Conservation (phyloP, 2,797 vertebrate genomes). For the Enteromius anoplus region DNA sequence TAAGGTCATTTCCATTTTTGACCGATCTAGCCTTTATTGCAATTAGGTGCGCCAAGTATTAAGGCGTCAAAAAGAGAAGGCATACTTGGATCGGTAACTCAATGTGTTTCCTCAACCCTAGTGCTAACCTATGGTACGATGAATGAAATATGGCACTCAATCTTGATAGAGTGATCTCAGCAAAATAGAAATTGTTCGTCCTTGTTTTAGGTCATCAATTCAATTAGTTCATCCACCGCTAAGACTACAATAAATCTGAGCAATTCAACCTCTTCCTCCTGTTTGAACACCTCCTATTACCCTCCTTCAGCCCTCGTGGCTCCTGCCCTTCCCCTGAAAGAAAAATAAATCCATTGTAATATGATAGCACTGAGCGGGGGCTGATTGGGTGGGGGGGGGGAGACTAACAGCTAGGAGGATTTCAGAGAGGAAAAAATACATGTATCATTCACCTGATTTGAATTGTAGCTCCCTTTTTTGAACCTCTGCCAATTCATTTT, state of each 20-base stretch:
- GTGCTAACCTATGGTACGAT: conserved; percentile 32
- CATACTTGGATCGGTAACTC: conserved; percentile 36
- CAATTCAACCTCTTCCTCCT: conserved; percentile 56
- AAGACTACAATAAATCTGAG: conserved; percentile 59
- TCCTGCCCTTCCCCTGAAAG: conserved; percentile 64
- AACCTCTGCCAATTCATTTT: conserved; percentile 99
- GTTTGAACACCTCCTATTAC: conserved; percentile 55
- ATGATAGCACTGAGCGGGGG: conserved; percentile 66
- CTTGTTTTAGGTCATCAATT: conserved; percentile 70
- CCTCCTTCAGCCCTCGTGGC: conserved; percentile 14
- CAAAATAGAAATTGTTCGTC: conserved; percentile 54
- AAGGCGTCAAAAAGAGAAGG: conserved; percentile 27
- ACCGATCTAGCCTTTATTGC: conserved; percentile 39
- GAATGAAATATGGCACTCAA: conserved; percentile 49
- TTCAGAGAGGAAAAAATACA: conserved; percentile 77
- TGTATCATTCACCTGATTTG: conserved; percentile 99
- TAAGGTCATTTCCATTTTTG: conserved; percentile 43
- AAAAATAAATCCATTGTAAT: conserved; percentile 80
- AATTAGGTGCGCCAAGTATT: conserved; percentile 24
- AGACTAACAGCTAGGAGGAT: conserved; percentile 81
- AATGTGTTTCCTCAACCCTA: conserved; percentile 23
- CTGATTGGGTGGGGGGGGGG: conserved; percentile 63
- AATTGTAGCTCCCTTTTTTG: conserved; percentile 96
- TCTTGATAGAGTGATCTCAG: conserved; percentile 49
- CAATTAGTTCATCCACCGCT: conserved; percentile 65